Evolutionary conservation across 2,113 vertebrate species (phyloP).

Genomic region (Trachemys scripta): DNA sequence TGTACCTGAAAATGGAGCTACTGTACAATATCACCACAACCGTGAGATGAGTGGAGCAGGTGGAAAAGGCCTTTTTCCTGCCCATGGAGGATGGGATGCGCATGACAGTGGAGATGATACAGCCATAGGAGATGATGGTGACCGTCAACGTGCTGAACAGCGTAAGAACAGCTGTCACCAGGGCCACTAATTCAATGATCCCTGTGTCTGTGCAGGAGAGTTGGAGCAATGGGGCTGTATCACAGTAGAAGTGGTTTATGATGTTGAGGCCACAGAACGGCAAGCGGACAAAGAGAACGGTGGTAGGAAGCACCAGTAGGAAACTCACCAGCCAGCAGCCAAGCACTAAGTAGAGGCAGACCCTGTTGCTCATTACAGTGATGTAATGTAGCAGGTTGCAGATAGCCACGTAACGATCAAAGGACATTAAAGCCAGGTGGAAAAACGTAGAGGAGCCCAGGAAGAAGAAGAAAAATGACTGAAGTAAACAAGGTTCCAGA

Average conservation of each 20-base stretch:
- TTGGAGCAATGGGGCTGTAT: not conserved
- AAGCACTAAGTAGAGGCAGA: slow-evolving; percentile 1
- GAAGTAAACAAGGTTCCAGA: slow-evolving; percentile 52
- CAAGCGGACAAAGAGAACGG: not conserved
- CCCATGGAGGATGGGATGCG: slow-evolving; percentile 32
- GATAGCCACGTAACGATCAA: slow-evolving; percentile 26
- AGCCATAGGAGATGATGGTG: slow-evolving; percentile 20
- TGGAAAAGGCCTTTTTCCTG: slow-evolving; percentile 65
- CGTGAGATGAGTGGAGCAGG: slow-evolving; percentile 66
- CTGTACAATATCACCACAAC: slow-evolving; percentile 67
- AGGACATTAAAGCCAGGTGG: not conserved
- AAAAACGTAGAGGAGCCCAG: not conserved
- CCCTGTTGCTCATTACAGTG: not conserved
- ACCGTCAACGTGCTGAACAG: not conserved
- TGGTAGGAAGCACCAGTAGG: not conserved
- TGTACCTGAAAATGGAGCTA: slow-evolving; percentile 64
- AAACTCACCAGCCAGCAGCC: slow-evolving; percentile 29
- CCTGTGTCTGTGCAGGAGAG: not conserved
- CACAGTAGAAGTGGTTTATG: slow-evolving; percentile 34
- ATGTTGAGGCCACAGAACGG: slow-evolving; percentile 44
- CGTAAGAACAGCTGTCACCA: not conserved
- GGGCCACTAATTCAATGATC: not conserved
- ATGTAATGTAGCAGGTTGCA: slow-evolving; percentile 50
- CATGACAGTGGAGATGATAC: slow-evolving; percentile 58
- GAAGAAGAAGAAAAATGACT: slow-evolving; percentile 47